These are phyloP conservation scores for Mythimna pallens DNA, from an alignment of 2,888 invertebrate species.

Conservation along the genomic window DNA sequence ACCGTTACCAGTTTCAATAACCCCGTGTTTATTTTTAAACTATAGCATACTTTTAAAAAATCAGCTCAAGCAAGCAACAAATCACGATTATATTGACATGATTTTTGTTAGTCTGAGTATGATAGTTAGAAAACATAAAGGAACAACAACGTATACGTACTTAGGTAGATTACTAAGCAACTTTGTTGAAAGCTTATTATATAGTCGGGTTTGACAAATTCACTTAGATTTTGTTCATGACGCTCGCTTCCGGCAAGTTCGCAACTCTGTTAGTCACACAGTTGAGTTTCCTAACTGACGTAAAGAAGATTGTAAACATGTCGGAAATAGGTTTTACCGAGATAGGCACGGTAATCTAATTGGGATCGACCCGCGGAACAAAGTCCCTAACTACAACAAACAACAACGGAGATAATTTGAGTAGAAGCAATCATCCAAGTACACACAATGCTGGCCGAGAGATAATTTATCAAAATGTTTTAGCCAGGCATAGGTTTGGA, in stretches of 20 bases:
- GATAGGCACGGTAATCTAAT: conserved; percentile 64
- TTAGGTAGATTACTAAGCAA: conserved; percentile 74
- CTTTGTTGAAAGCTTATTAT: conserved; percentile 85
- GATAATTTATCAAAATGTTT: conserved; percentile 42
- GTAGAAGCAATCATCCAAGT: conserved; percentile 37
- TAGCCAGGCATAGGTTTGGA: neutral
- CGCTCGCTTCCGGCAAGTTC: conserved; percentile 80
- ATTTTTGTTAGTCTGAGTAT: too few species aligned
- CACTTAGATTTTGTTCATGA: conserved; percentile 87
- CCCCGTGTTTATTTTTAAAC: neutral
- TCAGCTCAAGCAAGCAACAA: conserved; percentile 10
- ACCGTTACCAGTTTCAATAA: neutral
- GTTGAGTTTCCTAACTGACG: conserved; percentile 69
- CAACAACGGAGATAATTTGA: conserved; percentile 44
- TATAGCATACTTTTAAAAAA: neutral
- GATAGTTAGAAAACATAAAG: conserved; percentile 36
- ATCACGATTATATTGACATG: conserved; percentile 27
- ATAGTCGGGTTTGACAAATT: conserved; percentile 86
- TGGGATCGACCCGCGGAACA: conserved; percentile 54
- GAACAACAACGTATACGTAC: conserved; percentile 51
- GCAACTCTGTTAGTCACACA: conserved; percentile 80
- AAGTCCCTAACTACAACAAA: conserved; percentile 53
- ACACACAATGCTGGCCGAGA: conserved; percentile 21
- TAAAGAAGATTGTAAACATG: conserved; percentile 76
- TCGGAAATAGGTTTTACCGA: conserved; percentile 73